These are phyloP conservation scores for Ptiloglossa arizonensis DNA, from an alignment of 1,140 invertebrate species.

Conservation along the genomic window DNA sequence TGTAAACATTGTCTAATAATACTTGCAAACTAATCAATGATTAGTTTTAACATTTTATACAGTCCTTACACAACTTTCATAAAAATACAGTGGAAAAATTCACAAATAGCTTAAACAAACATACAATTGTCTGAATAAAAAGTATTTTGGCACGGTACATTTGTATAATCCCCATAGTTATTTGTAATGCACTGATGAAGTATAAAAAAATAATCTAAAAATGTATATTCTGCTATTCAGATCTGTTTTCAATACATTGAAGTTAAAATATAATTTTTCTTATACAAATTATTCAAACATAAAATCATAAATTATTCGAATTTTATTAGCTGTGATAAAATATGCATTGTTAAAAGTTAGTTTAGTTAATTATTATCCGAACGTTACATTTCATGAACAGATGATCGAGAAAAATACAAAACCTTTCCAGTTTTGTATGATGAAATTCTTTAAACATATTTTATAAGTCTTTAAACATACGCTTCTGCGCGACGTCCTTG, in stretches of 20 bases:
- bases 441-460: slow-evolving; percentile 84
- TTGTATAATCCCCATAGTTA: slow-evolving; percentile 38
- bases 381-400: slow-evolving; percentile 5
- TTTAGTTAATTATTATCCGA: slow-evolving; percentile 10
- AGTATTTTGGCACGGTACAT: slow-evolving; percentile 60
- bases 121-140: slow-evolving; percentile 15
- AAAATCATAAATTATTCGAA: not conserved
- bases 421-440: not conserved
- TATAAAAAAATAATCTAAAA: slow-evolving; percentile 37
- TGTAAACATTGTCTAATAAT: slow-evolving; percentile 52
- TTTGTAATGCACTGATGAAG: slow-evolving; percentile 38
- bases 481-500: slow-evolving; percentile 87
- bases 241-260: slow-evolving; percentile 10
- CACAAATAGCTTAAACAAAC: slow-evolving; percentile 39
- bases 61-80: slow-evolving; percentile 20
- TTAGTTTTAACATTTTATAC: slow-evolving; percentile 48
- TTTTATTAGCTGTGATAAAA: slow-evolving; percentile 7
- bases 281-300: too few relatives aligned
- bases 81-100: slow-evolving; percentile 40
- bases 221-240: not conserved
- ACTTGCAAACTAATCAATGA: slow-evolving; percentile 51
- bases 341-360: not conserved
- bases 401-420: slow-evolving; percentile 24
- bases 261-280: not conserved
- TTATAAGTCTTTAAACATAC: slow-evolving; percentile 83